Conservation (phyloP, 2,888 invertebrate genomes). For the Sussaba pulchella region DNA sequence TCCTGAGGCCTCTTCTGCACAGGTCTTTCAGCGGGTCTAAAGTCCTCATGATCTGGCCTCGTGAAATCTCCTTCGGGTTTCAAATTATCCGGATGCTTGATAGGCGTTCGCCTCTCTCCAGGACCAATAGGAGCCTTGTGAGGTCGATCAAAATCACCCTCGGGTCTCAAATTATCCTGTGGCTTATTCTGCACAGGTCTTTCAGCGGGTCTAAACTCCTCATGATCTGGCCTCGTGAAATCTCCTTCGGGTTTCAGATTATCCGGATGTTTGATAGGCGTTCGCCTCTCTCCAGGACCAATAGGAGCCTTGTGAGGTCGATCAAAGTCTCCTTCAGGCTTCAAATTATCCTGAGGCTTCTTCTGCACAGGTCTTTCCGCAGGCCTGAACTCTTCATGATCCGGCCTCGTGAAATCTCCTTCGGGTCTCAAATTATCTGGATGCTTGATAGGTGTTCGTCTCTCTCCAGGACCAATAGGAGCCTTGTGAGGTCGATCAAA, state of each 20-base stretch:
- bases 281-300: constrained; percentile 75
- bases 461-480: constrained; percentile 74
- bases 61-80: constrained; percentile 86
- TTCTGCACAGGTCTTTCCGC: constrained; percentile 72
- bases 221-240: constrained; percentile 85
- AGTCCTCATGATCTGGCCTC: constrained; percentile 79
- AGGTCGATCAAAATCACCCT: constrained; percentile 86
- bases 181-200: constrained; percentile 80
- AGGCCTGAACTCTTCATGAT: constrained; percentile 84
- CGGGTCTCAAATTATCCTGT: constrained; percentile 86
- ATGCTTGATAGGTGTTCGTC: constrained; percentile 81
- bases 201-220: constrained; percentile 81
- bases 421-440: constrained; percentile 87
- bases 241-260: constrained; percentile 86
- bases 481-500: constrained; percentile 81
- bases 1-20: constrained; percentile 80
- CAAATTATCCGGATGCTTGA: constrained; percentile 84
- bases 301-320: constrained; percentile 76
- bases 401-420: constrained; percentile 85
- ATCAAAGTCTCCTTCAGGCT: constrained; percentile 86
- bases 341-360: constrained; percentile 84
- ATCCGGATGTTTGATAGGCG: constrained; percentile 85
- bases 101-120: constrained; percentile 83
- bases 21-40: constrained; percentile 81
- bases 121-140: constrained; percentile 86